Conservation (phyloP, 2,113 vertebrate genomes). For the Pampusana beccarii region DNA sequence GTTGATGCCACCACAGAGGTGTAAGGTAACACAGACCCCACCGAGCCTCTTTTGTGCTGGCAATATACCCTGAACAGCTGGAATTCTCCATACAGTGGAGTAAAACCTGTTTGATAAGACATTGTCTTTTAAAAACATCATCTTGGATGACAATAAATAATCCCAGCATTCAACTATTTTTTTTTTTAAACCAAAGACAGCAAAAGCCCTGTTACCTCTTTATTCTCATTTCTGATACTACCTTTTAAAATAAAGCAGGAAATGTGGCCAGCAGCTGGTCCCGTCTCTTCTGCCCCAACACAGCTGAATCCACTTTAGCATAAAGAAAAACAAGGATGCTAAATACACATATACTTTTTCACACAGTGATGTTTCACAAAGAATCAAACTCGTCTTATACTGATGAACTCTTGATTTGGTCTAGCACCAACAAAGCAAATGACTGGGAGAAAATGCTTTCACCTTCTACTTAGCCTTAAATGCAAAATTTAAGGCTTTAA, state of each 20-base stretch:
- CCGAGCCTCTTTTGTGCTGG: not conserved
- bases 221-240: slow-evolving; percentile 92
- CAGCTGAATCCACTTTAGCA: slow-evolving; percentile 99
- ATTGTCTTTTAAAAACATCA: not conserved
- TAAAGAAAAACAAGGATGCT: slow-evolving; percentile 99
- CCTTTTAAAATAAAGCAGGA: slow-evolving; percentile 98
- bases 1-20: not conserved
- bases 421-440: slow-evolving; percentile 24
- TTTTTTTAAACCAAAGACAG: slow-evolving; percentile 66
- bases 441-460: not conserved
- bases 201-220: slow-evolving; percentile 84
- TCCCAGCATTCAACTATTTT: slow-evolving; percentile 67
- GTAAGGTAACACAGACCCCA: not conserved
- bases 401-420: not conserved
- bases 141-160: slow-evolving; percentile 61
- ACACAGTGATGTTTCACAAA: slow-evolving; percentile 93
- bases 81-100: not conserved
- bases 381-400: slow-evolving; percentile 66
- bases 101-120: not conserved
- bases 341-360: slow-evolving; percentile 91
- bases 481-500: slow-evolving; percentile 46
- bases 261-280: slow-evolving; percentile 95
- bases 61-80: slow-evolving; percentile 3
- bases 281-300: slow-evolving; percentile 95
- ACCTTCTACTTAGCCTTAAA: slow-evolving; percentile 41